phyloP scores from a whole-genome alignment of 2,888 invertebrate species.

The Cantharis nigra region DNA sequence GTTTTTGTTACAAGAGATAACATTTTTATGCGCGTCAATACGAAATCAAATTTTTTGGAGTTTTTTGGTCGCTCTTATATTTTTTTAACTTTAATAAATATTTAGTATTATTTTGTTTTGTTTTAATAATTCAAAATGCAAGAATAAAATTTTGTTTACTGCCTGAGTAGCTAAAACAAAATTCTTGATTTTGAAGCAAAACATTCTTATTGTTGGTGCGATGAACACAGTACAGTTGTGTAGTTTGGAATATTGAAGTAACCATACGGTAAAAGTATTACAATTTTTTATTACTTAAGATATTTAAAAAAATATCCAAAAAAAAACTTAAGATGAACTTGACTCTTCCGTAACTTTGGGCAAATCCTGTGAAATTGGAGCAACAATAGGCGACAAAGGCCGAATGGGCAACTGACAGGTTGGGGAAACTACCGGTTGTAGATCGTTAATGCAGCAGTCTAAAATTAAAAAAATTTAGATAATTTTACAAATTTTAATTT shows the following conservation, averaged over 20 bases:
- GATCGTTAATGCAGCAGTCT: background rate
- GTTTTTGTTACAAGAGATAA: background rate
- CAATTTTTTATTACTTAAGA: background rate
- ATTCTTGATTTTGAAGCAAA: background rate
- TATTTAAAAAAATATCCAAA: background rate
- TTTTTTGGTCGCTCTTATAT: background rate
- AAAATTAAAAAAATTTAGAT: background rate
- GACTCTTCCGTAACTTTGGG: background rate
- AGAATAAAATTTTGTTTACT: background rate
- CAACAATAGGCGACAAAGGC: slow-evolving; percentile 14
- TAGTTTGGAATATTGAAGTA: too few relatives aligned
- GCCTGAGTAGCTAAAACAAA: background rate
- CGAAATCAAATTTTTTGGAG: background rate
- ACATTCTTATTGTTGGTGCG: too few relatives aligned
- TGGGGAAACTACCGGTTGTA: slow-evolving; percentile 18
- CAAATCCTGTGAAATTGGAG: background rate
- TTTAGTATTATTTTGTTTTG: too few relatives aligned
- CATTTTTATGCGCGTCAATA: background rate
- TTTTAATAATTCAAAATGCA: too few relatives aligned
- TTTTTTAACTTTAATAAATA: background rate
- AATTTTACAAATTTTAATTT: background rate
- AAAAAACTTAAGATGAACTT: background rate
- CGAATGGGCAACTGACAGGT: slow-evolving; percentile 20
- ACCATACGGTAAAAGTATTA: too few relatives aligned
- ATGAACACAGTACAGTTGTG: too few relatives aligned